Base-by-base conservation (phyloP, 1,140 invertebrate genomes). In the Polypedilum vanderplanki region DNA sequence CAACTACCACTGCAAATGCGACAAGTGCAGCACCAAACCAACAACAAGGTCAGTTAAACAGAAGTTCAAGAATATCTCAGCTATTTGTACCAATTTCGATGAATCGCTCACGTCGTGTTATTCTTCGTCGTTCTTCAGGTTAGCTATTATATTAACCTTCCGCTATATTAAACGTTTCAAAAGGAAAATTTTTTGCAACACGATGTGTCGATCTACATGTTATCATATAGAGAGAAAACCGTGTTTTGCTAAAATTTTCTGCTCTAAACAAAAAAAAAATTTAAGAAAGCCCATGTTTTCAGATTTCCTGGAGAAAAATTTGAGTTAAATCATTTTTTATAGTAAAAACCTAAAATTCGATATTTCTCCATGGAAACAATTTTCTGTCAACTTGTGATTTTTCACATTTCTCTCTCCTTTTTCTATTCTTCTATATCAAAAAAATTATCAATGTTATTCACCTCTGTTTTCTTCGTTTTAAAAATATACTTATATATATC, bases 21-120 rank as follows among this genome's bases (percentile, higher is more conserved):
- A 17, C 65, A 8, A 10, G 4, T 2, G 10, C 3, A 9, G 65
- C n/a, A 70, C n/a, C 65, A 20, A 70, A 57, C 15, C 12, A 70
- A 18, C 65, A 70, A 70, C 65, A 70, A 70, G 65, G 65, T 70
- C 65, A 70, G 65, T 70, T 70, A 70, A n/a, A n/a, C n/a, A 70
- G 65, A 70, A 20, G 24, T 33, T 33, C 65, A 70, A n/a, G 65
- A 70, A 70, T 70, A 17, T 70, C 65, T 9, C 65, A 70, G 65
- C 65, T 70, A 17, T 70, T 70, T 70, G 65, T 70, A 18, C 65
- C 65, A 70, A 70, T 70, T 70, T 70, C 65, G 65, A 70, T 70
- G 65, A 70, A 70, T 70, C 65, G 65, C 15, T 22, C 65, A 70
- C 65, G 65, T 20, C 65, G 65, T 22, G 65, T 70, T 10, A 70